Evolutionary conservation across 2,888 invertebrate species (phyloP), one percentile per base, ranked within the genome.

Genomic region (Euplagia quadripunctaria): DNA sequence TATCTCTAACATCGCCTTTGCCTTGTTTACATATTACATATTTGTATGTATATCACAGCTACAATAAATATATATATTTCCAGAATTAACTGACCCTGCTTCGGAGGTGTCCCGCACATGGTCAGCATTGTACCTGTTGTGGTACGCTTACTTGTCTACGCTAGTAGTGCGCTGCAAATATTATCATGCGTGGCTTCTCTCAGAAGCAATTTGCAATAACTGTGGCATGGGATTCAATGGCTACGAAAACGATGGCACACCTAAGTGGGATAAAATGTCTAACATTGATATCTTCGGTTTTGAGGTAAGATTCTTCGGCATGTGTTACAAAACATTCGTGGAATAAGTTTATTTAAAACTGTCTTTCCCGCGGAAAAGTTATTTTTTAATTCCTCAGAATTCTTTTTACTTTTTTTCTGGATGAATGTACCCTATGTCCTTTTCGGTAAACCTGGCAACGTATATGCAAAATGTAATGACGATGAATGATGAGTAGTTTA

Each of bases 171-270:
- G 99, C 82, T 98, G 98, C 93, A 99, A 99, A 96, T 99, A 99
- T 96, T 99, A 99, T 95, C 98, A 99, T 91, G 99, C 99, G n/a
- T 99, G 99, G 99, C 96, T 98, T 74, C 96, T 99, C 86, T 98
- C 99, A 9, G 99, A 99, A 92, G 98, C 99, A 1, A 98, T 99
- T 82, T 99, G 99, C 92, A 99, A 99, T 93, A 98, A 98, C 90
- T 98, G 98, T 41, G 99, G 99, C 1, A 97, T 99, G 89, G 99
- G 99, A 0, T 98, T 97, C 91, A 97, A 98, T 84, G 99, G 99
- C 0, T 98, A 97, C 90, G 97, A 97, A 87, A 96, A 96, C 68
- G 96, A 97, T 77, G 98, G 98, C 64, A 94, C 96, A 67, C 96
- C 98, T 3, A 97, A 97, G 87, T 99, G 99, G 99, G 98, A 99